Base-by-base conservation (phyloP, 2,888 invertebrate genomes). In the Pyrgus malvae region DNA sequence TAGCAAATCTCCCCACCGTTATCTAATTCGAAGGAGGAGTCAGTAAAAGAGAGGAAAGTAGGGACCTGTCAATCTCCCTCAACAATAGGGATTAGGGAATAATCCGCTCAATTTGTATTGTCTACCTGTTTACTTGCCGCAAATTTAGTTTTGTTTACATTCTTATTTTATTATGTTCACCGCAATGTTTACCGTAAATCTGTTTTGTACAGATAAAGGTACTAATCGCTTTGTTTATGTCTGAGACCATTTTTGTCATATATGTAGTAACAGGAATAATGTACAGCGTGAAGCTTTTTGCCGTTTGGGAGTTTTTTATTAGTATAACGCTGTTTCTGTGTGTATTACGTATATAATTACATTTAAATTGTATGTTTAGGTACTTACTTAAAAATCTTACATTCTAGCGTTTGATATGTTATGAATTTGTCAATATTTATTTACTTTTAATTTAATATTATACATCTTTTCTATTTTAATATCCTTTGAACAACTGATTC, bases 41-140 rank as follows among this genome's bases (percentile, higher is more conserved):
- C 63, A 56, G 59, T 62, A 62, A 66, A 56, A 61, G 55, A 62
- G 55, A 56, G 56, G 56, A 62, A 19, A 11, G 27, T 21, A 58
- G 74, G 55, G 59, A 72, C 53, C 74, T 84, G 83, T 80, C 84
- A 83, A 80, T 81, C 82, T 83, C 56, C 58, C 55, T 61, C 50
- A 66, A 58, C 61, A 63, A 58, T 58, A 16, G 59, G 73, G 76
- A 76, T 76, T 66, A 74, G 7, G 16, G 41, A 42, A 42, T 50
- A 41, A 50, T 50, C 50, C 33, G 33, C 16, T 33, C 29, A 9
- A 41, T 25, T 2, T 25, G 11, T 4, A 3, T 29, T 4, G 29
- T 9, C 3, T n/a, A 29, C 2, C 3, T 8, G 29, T 4, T 29
- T 2, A 6, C 11, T 2, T 11, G 3, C 4, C 9, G 0, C 11